phyloP scores from a whole-genome alignment of 2,888 invertebrate genomes.

The Harpalus rufipes region DNA sequence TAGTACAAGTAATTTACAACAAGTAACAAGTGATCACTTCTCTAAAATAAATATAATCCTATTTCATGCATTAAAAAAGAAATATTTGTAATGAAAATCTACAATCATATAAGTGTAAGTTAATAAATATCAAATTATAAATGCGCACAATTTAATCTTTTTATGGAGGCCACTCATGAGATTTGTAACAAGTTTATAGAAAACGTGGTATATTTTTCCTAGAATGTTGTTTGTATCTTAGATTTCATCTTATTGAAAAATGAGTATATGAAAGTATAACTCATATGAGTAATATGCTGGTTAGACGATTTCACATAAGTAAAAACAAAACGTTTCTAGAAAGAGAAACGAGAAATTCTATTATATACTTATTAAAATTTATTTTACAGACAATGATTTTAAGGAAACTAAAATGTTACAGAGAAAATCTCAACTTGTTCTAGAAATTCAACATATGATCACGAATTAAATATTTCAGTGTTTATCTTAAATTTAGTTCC shows the following conservation, averaged over 20 bases:
- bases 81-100: no score
- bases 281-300: slow-evolving; percentile 5
- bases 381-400: slow-evolving; percentile 40
- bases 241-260: slow-evolving; percentile 6
- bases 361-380: slow-evolving; percentile 8
- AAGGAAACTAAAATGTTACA: not conserved
- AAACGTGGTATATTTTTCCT: not conserved
- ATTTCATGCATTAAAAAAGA: no score
- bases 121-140: not conserved
- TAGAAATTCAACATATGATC: not conserved
- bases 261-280: not conserved
- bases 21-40: no score
- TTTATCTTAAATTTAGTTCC: no score
- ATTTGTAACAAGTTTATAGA: not conserved
- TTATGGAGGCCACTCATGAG: not conserved
- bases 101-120: no score
- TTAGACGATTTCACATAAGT: slow-evolving; percentile 26
- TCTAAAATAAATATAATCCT: no score
- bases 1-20: no score
- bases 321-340: slow-evolving; percentile 18
- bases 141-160: not conserved
- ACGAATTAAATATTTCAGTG: no score
- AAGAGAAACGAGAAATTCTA: slow-evolving; percentile 11
- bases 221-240: not conserved
- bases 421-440: not conserved